These are phyloP conservation scores for Tyria jacobaeae DNA, from an alignment of 2,888 invertebrate species.

Conservation along the genomic window DNA sequence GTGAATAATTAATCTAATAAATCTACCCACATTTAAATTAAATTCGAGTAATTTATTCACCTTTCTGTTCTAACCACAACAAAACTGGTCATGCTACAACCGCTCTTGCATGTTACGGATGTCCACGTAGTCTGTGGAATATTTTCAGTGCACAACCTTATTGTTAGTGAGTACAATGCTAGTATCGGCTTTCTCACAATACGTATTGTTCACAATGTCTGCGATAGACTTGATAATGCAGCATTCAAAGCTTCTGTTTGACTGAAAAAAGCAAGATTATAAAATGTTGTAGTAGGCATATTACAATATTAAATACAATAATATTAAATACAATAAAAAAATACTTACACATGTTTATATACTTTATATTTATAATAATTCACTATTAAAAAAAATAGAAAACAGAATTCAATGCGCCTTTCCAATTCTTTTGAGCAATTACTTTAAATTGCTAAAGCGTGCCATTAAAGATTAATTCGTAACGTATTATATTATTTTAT, in stretches of 20 bases:
- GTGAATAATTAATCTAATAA: too few relatives aligned
- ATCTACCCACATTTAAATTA: not conserved
- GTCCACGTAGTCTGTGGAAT: constrained; percentile 30
- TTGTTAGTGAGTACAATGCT: constrained; percentile 45
- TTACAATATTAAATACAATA: too few relatives aligned
- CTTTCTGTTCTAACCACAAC: constrained; percentile 4
- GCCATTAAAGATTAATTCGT: too few relatives aligned
- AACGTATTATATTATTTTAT: too few relatives aligned
- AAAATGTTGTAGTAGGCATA: not conserved
- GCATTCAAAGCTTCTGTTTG: constrained; percentile 30
- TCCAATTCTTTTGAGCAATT: too few relatives aligned
- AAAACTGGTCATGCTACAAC: constrained; percentile 27
- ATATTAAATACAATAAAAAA: too few relatives aligned
- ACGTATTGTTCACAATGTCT: constrained; percentile 46
- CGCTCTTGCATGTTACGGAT: constrained; percentile 34
- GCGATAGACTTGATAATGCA: constrained; percentile 39
- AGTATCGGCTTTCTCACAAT: constrained; percentile 46
- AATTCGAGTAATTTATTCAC: not conserved
- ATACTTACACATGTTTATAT: too few relatives aligned
- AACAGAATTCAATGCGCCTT: too few relatives aligned
- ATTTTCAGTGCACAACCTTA: constrained; percentile 50
- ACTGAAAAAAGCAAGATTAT: constrained; percentile 25
- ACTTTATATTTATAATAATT: too few relatives aligned
- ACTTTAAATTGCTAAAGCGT: too few relatives aligned
- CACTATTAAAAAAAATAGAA: too few relatives aligned